phyloP scores from a whole-genome alignment of 2,888 invertebrate genomes.

The Tortricodes alternella region DNA sequence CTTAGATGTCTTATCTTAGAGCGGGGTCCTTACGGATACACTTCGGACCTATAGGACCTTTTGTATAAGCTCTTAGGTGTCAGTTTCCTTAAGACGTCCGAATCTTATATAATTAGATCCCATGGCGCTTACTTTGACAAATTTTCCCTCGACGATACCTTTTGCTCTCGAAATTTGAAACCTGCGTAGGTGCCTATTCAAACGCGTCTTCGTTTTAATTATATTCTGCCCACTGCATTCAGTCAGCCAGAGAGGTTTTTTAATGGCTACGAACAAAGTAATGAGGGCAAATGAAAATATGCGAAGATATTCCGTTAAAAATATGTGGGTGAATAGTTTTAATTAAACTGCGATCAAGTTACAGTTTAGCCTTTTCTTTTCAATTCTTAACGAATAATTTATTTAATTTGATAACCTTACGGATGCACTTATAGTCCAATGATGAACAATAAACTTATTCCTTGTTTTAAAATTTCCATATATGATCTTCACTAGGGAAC shows the following conservation, averaged over 20 bases:
- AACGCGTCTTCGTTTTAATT: conserved; percentile 7
- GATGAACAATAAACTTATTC: too few species aligned
- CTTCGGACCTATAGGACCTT: too few species aligned
- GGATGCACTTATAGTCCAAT: too few species aligned
- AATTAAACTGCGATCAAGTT: neutral
- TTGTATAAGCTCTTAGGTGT: neutral
- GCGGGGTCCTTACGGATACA: too few species aligned
- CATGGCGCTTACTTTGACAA: neutral
- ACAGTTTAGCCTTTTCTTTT: too few species aligned
- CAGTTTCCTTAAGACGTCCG: neutral
- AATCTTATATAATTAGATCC: neutral
- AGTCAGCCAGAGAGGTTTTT: neutral
- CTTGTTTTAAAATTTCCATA: too few species aligned
- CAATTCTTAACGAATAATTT: too few species aligned
- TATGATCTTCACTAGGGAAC: too few species aligned
- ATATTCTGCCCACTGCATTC: neutral
- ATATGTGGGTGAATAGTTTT: too few species aligned
- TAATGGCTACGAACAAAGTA: neutral
- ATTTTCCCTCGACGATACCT: neutral
- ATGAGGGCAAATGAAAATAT: neutral
- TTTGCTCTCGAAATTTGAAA: conserved; percentile 6
- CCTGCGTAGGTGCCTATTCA: neutral
- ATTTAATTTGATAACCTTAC: too few species aligned
- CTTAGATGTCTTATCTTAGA: too few species aligned
- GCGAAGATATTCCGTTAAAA: neutral